Percentiles rank a stretch among this genome's conserved stretches.
phyloP scores from a whole-genome alignment of 2,113 vertebrate genomes.

The Dermatemys mawii region DNA sequence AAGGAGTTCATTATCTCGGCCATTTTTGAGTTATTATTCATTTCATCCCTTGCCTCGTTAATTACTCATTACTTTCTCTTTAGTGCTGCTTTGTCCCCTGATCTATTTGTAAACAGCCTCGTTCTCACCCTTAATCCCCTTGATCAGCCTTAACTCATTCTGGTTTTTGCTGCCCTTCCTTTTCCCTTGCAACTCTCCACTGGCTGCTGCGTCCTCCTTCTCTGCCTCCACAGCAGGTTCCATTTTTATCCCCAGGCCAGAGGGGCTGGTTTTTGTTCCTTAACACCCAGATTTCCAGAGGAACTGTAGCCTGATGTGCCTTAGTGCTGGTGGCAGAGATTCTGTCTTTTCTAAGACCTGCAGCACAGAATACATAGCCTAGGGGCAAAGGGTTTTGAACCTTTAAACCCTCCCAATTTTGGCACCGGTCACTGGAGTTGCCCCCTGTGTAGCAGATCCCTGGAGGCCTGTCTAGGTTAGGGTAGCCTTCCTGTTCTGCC shows the following conservation, averaged over 20 bases:
- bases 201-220: not conserved
- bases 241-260: rapidly evolving
- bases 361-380: not conserved
- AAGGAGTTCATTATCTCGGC: conserved; percentile 69
- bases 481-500: not conserved
- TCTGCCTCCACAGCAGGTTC: rapidly evolving
- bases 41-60: conserved; percentile 69
- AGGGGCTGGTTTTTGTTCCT: rapidly evolving
- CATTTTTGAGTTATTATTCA: conserved; percentile 67
- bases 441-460: too few relatives aligned
- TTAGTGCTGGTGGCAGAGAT: not conserved
- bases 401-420: rapidly evolving
- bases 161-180: conserved; percentile 60
- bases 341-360: not conserved
- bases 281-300: not conserved
- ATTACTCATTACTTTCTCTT: conserved; percentile 67
- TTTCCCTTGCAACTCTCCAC: not conserved
- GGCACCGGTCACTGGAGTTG: too few relatives aligned
- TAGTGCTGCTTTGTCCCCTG: conserved; percentile 52
- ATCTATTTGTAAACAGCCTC: conserved; percentile 65
- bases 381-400: not conserved
- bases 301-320: not conserved
- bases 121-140: conserved; percentile 61
- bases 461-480: not conserved
- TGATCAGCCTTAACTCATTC: conserved; percentile 39